A percentile compares a stretch with the other conserved stretches of the same genome.
Evolutionary conservation across 2,797 vertebrate genomes (phyloP).

Genomic region (Octomys mimax): DNA sequence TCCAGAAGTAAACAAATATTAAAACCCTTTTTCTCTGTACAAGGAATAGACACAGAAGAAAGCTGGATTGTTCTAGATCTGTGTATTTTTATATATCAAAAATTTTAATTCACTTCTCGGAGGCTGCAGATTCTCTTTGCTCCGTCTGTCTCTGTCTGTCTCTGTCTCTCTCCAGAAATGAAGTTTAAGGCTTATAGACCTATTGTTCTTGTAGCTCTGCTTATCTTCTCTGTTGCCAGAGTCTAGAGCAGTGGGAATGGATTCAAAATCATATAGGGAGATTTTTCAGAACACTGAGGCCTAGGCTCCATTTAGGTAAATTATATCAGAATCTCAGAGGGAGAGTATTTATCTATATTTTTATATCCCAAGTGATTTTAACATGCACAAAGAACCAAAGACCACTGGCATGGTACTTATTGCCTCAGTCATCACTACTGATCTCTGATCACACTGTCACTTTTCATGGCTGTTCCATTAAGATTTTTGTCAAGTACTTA

Average conservation of each 20-base stretch:
- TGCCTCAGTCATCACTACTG: neutral
- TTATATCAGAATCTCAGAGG: neutral
- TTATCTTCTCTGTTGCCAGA: neutral
- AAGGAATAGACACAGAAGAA: neutral
- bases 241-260: neutral
- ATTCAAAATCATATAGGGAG: neutral
- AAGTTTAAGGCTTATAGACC: neutral
- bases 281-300: neutral
- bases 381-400: neutral
- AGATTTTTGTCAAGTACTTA: neutral
- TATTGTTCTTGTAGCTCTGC: neutral
- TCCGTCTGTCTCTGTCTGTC: neutral
- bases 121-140: neutral
- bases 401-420: neutral
- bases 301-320: neutral
- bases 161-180: neutral
- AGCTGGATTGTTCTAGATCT: neutral
- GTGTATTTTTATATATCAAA: neutral
- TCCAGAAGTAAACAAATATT: neutral
- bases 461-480: neutral
- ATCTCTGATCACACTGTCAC: neutral
- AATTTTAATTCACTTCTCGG: neutral
- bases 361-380: neutral
- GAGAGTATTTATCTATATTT: neutral
- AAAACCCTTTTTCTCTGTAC: neutral